These are phyloP conservation scores for Leptinotarsa lineolata DNA, from an alignment of 1,140 invertebrate genomes.

Conservation along the genomic window DNA sequence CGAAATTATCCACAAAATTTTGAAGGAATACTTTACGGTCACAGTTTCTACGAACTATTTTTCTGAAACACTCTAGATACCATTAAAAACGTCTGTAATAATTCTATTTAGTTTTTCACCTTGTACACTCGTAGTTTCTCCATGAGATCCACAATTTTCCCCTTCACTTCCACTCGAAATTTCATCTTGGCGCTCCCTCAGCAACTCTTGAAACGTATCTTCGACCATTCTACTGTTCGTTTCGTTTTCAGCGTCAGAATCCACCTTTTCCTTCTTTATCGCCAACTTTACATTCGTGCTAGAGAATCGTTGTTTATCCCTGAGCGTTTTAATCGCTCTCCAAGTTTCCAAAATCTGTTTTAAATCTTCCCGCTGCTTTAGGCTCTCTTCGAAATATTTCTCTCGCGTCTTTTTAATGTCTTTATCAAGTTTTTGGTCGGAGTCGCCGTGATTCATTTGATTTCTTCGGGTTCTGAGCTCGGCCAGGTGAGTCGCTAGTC, in stretches of 20 bases:
- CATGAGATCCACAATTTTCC: background rate
- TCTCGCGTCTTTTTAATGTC: slow-evolving; percentile 52
- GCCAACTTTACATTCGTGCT: slow-evolving; percentile 54
- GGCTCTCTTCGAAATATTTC: slow-evolving; percentile 52
- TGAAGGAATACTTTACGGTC: no score
- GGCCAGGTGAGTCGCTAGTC: slow-evolving; percentile 52
- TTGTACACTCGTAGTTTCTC: no score
- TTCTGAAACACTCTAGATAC: no score
- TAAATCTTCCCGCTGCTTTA: slow-evolving; percentile 47
- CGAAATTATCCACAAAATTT: no score
- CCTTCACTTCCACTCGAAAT: background rate
- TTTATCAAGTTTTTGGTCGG: slow-evolving; percentile 32
- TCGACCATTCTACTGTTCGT: slow-evolving; percentile 49
- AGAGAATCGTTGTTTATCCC: slow-evolving; percentile 50
- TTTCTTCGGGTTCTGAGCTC: slow-evolving; percentile 50
- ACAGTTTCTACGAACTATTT: no score
- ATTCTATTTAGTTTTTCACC: no score
- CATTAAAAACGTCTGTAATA: no score
- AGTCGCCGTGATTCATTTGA: slow-evolving; percentile 33
- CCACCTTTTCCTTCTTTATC: slow-evolving; percentile 48
- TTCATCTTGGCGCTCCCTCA: slow-evolving; percentile 41
- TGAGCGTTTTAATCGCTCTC: slow-evolving; percentile 54
- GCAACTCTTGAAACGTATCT: slow-evolving; percentile 53
- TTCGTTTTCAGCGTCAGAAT: slow-evolving; percentile 41
- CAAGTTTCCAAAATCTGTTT: slow-evolving; percentile 53